Percentiles rank a stretch among this genome's conserved stretches.
These are phyloP conservation scores for Phainopepla nitens DNA, from an alignment of 2,113 vertebrate genomes.

Conservation along the genomic window DNA sequence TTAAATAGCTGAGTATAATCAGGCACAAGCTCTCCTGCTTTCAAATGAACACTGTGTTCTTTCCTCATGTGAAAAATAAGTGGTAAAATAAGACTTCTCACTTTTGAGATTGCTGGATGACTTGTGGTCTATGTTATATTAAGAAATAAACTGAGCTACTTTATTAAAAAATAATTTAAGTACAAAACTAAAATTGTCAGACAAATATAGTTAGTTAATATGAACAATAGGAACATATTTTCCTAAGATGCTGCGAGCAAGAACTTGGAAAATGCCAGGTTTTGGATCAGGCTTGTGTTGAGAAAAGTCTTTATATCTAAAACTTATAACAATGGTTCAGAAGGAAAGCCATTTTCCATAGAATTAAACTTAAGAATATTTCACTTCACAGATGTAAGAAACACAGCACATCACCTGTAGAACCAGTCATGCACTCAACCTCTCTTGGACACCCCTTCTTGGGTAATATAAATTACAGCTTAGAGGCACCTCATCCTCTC, in stretches of 20 bases:
- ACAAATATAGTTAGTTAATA: neutral
- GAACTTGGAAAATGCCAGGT: neutral
- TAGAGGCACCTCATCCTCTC: neutral
- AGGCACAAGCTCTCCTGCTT: neutral
- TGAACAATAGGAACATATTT: rapidly evolving
- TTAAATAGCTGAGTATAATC: conserved; percentile 18
- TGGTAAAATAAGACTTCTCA: neutral
- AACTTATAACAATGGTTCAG: neutral
- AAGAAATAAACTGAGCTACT: neutral
- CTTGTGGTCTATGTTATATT: neutral
- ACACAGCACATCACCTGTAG: neutral
- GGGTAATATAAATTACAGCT: neutral
- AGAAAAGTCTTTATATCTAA: neutral
- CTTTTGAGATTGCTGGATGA: neutral
- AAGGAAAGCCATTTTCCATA: neutral
- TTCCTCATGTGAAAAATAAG: neutral
- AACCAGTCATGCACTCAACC: neutral
- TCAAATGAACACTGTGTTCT: neutral
- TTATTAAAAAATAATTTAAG: neutral
- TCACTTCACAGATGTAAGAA: neutral
- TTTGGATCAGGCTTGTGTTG: neutral
- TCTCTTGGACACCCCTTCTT: neutral
- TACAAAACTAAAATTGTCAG: neutral
- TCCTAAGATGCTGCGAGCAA: neutral
- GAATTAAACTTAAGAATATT: neutral